A percentile compares a stretch with the other conserved stretches of the same genome.
These are phyloP conservation scores for Drosophila cognata DNA, from an alignment of 2,888 invertebrate genomes.

Conservation along the genomic window DNA sequence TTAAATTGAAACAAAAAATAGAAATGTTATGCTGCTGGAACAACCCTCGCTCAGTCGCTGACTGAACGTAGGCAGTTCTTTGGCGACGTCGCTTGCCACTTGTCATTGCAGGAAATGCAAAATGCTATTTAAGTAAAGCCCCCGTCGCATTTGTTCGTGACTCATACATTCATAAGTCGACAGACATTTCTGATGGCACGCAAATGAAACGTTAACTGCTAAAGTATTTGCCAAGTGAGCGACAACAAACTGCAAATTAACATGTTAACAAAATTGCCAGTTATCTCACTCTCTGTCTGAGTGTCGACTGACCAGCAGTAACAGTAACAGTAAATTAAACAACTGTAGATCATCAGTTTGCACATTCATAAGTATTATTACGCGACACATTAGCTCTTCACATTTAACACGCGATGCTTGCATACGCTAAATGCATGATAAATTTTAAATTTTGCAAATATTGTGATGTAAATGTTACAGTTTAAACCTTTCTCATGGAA, in stretches of 20 bases:
- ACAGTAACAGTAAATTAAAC: conserved; percentile 22
- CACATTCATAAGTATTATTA: conserved; percentile 4
- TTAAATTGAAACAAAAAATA: not conserved
- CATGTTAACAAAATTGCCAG: conserved; percentile 77
- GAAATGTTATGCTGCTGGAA: not conserved
- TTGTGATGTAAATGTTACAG: not conserved
- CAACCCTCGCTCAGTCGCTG: conserved; percentile 33
- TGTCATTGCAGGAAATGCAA: conserved; percentile 72
- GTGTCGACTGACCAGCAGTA: conserved; percentile 31
- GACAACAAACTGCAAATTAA: conserved; percentile 69
- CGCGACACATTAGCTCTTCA: not conserved
- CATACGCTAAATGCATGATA: conserved; percentile 15
- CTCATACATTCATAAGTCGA: conserved; percentile 55
- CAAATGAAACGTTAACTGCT: conserved; percentile 49
- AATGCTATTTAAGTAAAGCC: conserved; percentile 64
- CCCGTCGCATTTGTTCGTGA: conserved; percentile 48
- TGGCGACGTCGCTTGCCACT: conserved; percentile 44
- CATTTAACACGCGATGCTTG: conserved; percentile 14
- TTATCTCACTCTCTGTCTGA: conserved; percentile 45
- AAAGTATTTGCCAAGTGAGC: conserved; percentile 57
- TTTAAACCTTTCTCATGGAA: not conserved
- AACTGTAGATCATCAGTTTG: conserved; percentile 31
- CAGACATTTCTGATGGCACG: conserved; percentile 44
- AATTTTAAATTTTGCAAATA: not conserved
- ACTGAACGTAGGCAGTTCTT: conserved; percentile 2